These are phyloP conservation scores for Tinamus major DNA, from an alignment of 2,797 vertebrate species.

Conservation along the genomic window DNA sequence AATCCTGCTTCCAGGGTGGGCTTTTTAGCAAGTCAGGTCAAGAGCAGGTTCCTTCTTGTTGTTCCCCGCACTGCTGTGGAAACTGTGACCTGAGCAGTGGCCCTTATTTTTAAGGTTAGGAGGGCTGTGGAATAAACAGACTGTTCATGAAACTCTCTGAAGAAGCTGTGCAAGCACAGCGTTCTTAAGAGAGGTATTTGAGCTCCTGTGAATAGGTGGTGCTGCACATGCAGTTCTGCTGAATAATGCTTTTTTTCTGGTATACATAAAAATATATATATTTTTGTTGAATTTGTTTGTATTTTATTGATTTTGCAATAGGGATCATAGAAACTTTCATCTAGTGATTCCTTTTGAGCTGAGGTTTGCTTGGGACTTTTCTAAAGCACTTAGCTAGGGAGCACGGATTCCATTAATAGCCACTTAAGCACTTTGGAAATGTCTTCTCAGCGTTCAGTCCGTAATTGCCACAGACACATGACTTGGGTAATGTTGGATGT, in stretches of 20 bases:
- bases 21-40: neutral
- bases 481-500: conserved; percentile 34
- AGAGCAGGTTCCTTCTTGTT: neutral
- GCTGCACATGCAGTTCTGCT: neutral
- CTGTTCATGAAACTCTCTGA: neutral
- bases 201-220: neutral
- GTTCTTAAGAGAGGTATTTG: neutral
- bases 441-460: neutral
- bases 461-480: conserved; percentile 9
- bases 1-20: fast-evolving
- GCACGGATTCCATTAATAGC: neutral
- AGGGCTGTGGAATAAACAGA: neutral
- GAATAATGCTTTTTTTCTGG: neutral
- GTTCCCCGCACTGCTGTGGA: neutral
- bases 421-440: conserved; percentile 29
- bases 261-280: neutral
- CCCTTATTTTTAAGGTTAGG: neutral
- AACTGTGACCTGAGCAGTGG: neutral
- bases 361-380: neutral
- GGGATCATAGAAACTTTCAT: neutral
- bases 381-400: neutral
- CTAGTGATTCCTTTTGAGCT: neutral
- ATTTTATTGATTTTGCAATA: neutral
- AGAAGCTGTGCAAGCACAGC: neutral
- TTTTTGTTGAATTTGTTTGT: neutral